Percentiles rank a stretch among this genome's conserved stretches.
phyloP scores from a whole-genome alignment of 2,797 vertebrate species.

The Tadarida brasiliensis region DNA sequence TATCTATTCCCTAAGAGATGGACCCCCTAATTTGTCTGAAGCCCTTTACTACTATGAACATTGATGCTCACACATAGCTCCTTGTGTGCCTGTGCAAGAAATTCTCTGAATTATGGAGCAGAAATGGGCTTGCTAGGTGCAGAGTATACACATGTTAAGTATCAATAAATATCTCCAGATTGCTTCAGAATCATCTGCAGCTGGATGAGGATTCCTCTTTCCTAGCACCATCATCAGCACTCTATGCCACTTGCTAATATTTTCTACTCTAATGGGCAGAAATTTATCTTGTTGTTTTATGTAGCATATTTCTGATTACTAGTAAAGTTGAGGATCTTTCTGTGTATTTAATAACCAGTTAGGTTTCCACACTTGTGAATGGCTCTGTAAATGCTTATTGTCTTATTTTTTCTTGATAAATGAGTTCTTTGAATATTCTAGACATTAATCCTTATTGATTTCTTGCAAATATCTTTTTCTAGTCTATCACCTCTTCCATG shows the following conservation, averaged over 20 bases:
- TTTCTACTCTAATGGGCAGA: not conserved
- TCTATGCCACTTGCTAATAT: not conserved
- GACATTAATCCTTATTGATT: not conserved
- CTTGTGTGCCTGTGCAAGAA: not conserved
- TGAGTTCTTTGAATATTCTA: not conserved
- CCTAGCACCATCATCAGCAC: not conserved
- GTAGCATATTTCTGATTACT: not conserved
- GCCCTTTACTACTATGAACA: not conserved
- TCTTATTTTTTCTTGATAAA: not conserved
- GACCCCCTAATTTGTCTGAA: not conserved
- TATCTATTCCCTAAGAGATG: not conserved
- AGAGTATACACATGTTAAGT: not conserved
- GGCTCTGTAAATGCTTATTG: not conserved
- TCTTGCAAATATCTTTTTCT: not conserved
- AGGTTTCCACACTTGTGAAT: not conserved
- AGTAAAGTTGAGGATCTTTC: not conserved
- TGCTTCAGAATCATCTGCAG: not conserved
- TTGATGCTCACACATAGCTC: not conserved
- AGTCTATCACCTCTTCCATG: not conserved
- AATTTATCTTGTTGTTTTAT: not conserved
- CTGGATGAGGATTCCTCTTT: not conserved
- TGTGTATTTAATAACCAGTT: not conserved
- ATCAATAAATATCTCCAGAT: not conserved
- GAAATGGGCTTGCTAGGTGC: not conserved
- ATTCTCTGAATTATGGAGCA: not conserved